Evolutionary conservation across 2,113 vertebrate genomes (phyloP), one percentile per base, ranked within the genome.

Genomic region (Phasianus colchicus): DNA sequence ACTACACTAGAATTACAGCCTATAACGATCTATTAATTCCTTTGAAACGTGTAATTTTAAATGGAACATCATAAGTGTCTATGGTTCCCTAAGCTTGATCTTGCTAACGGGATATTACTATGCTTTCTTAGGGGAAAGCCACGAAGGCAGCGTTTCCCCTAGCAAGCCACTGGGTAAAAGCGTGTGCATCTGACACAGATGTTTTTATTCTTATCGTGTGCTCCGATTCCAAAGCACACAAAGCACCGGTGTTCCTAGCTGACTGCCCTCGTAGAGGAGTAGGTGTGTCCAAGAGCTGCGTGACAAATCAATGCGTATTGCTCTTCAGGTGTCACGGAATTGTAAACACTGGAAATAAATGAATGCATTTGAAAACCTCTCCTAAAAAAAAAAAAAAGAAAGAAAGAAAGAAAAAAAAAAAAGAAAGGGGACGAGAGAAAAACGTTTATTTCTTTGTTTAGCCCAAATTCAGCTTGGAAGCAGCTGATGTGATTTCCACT

Each of bases 311-410:
- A 22, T 1, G 13, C 12, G 0, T 2, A 17, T 71, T 54, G 69
- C 66, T 71, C 11, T 40, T 15, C 5, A 54, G 40, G 2, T 20
- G 21, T 24, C 21, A n/a, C 9, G 18, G 36, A 63, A 48, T 16
- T 0, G 1, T 27, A 52, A 83, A 32, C 7, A 11, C 4, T 18
- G 24, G 22, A n/a, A 19, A 9, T 6, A 29, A 3, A 4, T 2
- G 2, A 9, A 54, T 24, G 13, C 24, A 29, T 45, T 58, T 7
- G 55, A 45, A 73, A 70, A 30, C 2, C 1, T 2, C 52, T 15
- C 29, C 5, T 40, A 22, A 61, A n/a, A 34, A 24, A 38, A 38
- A 36, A 36, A 61, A 60, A 60, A 21, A 8, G 12, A 10, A 9
- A 36, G 8, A 8, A n/a, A 10, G 5, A 14, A 5, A 14, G 6